Percentiles rank a stretch among this genome's conserved stretches.
Evolutionary conservation across 2,888 invertebrate genomes (phyloP).

Genomic region (Hyppa rectilinea): DNA sequence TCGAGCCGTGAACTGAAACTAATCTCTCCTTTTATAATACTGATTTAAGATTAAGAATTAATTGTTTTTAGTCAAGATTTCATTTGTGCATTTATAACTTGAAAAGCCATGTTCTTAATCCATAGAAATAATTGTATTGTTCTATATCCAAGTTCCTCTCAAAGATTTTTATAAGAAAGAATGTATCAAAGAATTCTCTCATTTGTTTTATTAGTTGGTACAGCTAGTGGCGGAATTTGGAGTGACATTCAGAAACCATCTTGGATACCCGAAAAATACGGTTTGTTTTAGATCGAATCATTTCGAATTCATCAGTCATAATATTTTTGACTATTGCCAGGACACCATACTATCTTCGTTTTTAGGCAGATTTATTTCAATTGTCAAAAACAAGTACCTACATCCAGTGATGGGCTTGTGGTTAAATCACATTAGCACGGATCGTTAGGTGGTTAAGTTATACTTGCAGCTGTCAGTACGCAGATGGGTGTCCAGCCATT

Average conservation of each 20-base stretch:
- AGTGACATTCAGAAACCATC: neutral
- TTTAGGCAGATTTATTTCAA: too few species aligned
- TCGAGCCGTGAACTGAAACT: constrained; percentile 8
- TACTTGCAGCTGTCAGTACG: too few species aligned
- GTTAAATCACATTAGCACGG: too few species aligned
- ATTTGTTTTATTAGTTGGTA: neutral
- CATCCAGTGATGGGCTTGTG: too few species aligned
- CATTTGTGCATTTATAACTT: neutral
- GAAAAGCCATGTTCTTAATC: neutral
- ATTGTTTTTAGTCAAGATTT: neutral
- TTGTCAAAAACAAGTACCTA: too few species aligned
- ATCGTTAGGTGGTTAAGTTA: too few species aligned
- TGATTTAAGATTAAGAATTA: neutral
- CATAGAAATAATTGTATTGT: neutral
- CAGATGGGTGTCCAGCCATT: too few species aligned
- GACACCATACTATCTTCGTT: too few species aligned
- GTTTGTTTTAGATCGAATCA: neutral
- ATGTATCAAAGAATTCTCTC: neutral
- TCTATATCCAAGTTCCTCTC: neutral
- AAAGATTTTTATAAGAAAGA: neutral
- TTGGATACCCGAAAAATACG: constrained; percentile 1
- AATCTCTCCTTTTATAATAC: neutral
- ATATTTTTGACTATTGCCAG: too few species aligned
- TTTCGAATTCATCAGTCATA: too few species aligned
- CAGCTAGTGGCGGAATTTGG: neutral